A percentile compares a stretch with the other conserved stretches of the same genome.
These are phyloP conservation scores for Eubasilissa splendida DNA, from an alignment of 2,888 invertebrate genomes.

Conservation along the genomic window DNA sequence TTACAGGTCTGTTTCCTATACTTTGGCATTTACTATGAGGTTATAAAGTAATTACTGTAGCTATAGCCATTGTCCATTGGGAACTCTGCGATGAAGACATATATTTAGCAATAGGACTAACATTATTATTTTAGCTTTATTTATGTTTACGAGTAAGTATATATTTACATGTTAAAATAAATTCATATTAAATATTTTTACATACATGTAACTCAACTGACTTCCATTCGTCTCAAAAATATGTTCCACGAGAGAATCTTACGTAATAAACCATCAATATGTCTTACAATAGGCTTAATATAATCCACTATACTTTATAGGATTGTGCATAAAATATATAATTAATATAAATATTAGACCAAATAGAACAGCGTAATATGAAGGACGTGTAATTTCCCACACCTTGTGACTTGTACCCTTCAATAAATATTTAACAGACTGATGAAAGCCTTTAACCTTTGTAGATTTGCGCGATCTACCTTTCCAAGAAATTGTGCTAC, in stretches of 20 bases:
- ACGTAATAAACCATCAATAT: conserved; percentile 27
- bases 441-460: conserved; percentile 9
- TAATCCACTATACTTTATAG: conserved; percentile 24
- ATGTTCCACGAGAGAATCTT: conserved; percentile 12
- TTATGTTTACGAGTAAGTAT: conserved; percentile 34
- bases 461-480: conserved; percentile 22
- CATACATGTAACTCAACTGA: conserved; percentile 45
- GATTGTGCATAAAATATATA: conserved; percentile 39
- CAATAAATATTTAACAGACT: neutral
- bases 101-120: conserved; percentile 41
- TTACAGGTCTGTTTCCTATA: conserved; percentile 42
- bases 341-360: conserved; percentile 37
- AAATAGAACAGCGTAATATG: conserved; percentile 22
- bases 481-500: conserved; percentile 30
- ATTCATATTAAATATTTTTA: conserved; percentile 42
- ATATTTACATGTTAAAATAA: conserved; percentile 42
- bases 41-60: conserved; percentile 43
- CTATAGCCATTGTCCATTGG: conserved; percentile 33
- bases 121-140: conserved; percentile 36
- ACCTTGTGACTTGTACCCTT: neutral
- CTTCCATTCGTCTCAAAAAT: conserved; percentile 23
- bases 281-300: conserved; percentile 31
- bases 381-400: conserved; percentile 23
- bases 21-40: conserved; percentile 51
- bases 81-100: conserved; percentile 30